Evolutionary conservation across 2,888 invertebrate genomes (phyloP).

Genomic region (Spilarctia lutea): DNA sequence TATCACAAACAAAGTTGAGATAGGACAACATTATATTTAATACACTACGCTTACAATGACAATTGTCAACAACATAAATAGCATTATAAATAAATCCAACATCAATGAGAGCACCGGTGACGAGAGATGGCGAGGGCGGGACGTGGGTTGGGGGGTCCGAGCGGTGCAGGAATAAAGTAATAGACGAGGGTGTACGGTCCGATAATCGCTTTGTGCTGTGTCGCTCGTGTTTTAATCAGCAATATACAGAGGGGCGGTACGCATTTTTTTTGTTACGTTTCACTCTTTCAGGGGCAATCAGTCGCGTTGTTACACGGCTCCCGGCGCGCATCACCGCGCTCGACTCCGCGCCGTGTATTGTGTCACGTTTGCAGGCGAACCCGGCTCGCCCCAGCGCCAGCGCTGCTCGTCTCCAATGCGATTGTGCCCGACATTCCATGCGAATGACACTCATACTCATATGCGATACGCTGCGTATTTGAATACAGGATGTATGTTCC

Average conservation of each 20-base stretch:
- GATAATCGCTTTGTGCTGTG: conserved; percentile 80
- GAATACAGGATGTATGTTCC: conserved; percentile 25
- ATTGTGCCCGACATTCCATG: conserved; percentile 52
- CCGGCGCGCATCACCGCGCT: conserved; percentile 68
- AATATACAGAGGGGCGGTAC: conserved; percentile 58
- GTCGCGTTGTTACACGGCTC: conserved; percentile 74
- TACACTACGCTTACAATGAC: background rate
- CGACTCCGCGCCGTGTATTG: conserved; percentile 55
- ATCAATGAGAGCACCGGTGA: conserved; percentile 57
- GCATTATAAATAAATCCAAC: conserved; percentile 63
- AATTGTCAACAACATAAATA: conserved; percentile 36
- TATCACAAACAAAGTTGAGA: background rate
- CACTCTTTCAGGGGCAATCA: conserved; percentile 79
- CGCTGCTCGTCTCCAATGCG: conserved; percentile 41
- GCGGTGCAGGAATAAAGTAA: conserved; percentile 54
- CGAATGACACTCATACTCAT: conserved; percentile 36
- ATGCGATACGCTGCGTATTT: conserved; percentile 41
- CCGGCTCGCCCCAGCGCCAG: conserved; percentile 21
- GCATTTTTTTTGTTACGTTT: conserved; percentile 70
- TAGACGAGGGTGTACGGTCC: conserved; percentile 72
- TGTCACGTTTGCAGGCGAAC: conserved; percentile 49
- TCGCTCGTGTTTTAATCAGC: conserved; percentile 79
- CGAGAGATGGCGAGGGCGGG: conserved; percentile 14
- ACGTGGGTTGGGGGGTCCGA: conserved; percentile 8
- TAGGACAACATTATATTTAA: background rate